Evolutionary conservation across 2,113 vertebrate species (phyloP).

Genomic region (Indicator maculatus): DNA sequence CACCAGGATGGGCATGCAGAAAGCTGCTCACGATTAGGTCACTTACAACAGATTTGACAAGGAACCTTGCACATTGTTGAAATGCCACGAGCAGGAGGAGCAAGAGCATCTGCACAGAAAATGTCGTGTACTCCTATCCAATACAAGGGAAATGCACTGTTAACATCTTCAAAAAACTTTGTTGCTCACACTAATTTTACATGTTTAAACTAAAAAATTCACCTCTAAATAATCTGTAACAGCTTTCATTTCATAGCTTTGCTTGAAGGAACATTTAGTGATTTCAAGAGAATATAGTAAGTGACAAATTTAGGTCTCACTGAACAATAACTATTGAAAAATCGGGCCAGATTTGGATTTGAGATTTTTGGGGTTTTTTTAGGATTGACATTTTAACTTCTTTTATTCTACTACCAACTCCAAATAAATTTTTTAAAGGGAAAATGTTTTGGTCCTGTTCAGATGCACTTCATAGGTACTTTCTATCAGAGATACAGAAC

Average conservation of each 20-base stretch:
- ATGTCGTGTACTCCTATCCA: slow-evolving; percentile 72
- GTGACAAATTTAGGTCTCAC: neutral
- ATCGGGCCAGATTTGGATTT: neutral
- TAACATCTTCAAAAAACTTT: neutral
- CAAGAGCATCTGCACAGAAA: slow-evolving; percentile 72
- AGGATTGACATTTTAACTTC: neutral
- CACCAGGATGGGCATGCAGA: slow-evolving; percentile 19
- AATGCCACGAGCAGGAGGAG: slow-evolving; percentile 66
- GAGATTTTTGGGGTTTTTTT: neutral
- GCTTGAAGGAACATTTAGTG: neutral
- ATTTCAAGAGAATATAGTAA: neutral
- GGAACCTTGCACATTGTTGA: slow-evolving; percentile 78
- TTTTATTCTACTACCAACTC: slow-evolving; percentile 22
- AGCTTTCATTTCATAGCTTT: slow-evolving; percentile 8
- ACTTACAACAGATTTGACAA: slow-evolving; percentile 85
- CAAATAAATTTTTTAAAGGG: neutral
- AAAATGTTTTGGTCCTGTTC: slow-evolving; percentile 53
- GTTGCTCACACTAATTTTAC: neutral
- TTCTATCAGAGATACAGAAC: slow-evolving; percentile 26
- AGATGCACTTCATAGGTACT: slow-evolving; percentile 64
- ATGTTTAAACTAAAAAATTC: neutral
- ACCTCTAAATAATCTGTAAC: slow-evolving; percentile 2
- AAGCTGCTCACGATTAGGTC: slow-evolving; percentile 53
- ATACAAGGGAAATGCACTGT: slow-evolving; percentile 65
- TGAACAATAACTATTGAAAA: neutral